Evolutionary conservation across 2,797 vertebrate genomes (phyloP), one percentile per base, ranked within the genome.

Genomic region (Rhincodon typus): DNA sequence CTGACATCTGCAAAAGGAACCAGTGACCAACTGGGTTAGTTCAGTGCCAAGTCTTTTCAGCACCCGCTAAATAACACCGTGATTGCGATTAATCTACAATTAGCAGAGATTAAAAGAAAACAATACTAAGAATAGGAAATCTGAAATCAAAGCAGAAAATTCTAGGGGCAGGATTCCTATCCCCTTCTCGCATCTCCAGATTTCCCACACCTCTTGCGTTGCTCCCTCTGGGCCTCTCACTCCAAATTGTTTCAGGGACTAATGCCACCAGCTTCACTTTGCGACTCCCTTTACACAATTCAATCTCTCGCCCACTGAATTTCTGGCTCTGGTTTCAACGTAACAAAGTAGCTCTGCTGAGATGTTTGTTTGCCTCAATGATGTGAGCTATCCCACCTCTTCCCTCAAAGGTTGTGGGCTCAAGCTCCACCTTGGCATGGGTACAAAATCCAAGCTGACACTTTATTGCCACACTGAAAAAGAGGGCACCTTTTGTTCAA

Each of bases 91-190:
- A 91, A 91, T 67, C 88, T 38, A 67, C 62, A 91, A 91, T 91
- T 91, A 91, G 88, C 88, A 67, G 88, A 91, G 88, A 91, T 91
- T 91, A 67, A 91, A 66, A 91, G 88, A 67, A 66, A 84, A 91
- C 62, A 67, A 91, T 38, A 38, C 57, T 66, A 67, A 67, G 21
- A n/a, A 91, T 8, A 19, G 88, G 88, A 91, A 91, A 91, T 38
- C 57, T 66, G 57, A 66, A 91, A 91, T 67, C 88, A 67, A 67
- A 91, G 30, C 15, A 91, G 88, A 67, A 67, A 91, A 38, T 91
- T 19, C 88, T 91, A 2, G 34, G 34, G 88, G 34, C 57, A 38
- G 57, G 34, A 91, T 91, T 91, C 19, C 5, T 38, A 91, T 91
- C 57, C 62, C 62, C 38, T 38, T 66, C 57, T 91, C 88, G 34